These are phyloP conservation scores for Diplodus puntazzo DNA, from an alignment of 2,797 vertebrate genomes.

Conservation along the genomic window DNA sequence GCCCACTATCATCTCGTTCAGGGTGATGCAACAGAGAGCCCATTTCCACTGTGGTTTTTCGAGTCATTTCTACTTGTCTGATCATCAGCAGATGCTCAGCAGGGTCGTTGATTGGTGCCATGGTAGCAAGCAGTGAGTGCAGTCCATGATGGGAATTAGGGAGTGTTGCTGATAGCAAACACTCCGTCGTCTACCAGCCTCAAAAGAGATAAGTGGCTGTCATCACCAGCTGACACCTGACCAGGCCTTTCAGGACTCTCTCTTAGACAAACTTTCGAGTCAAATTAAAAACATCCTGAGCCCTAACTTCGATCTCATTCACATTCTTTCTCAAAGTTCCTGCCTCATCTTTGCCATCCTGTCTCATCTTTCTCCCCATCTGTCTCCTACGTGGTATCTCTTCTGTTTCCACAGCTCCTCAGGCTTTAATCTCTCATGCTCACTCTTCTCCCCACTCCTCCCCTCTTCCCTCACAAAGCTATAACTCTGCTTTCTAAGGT, in stretches of 20 bases:
- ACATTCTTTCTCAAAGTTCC: background rate
- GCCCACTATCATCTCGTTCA: background rate
- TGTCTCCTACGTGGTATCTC: background rate
- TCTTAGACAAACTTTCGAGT: constrained; percentile 8
- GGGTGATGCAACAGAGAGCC: background rate
- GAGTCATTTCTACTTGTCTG: constrained; percentile 23
- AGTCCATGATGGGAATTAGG: constrained; percentile 30
- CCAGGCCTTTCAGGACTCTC: constrained; percentile 9
- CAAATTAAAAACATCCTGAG: constrained; percentile 12
- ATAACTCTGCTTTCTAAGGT: background rate
- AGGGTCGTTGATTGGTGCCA: constrained; percentile 50
- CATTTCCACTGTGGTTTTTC: background rate
- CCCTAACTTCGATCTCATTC: background rate
- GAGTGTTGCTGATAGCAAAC: constrained; percentile 21
- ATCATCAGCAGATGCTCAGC: constrained; percentile 45
- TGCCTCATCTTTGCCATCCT: background rate
- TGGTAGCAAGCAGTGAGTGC: constrained; percentile 29
- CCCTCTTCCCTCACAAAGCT: background rate
- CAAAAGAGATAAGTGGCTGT: constrained; percentile 52
- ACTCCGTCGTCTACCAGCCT: background rate
- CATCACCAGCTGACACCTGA: constrained; percentile 60
- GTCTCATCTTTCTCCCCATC: background rate
- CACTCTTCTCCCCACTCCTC: background rate
- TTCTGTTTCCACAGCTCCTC: background rate
- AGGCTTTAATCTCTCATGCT: background rate